Base-by-base conservation (phyloP, 2,113 vertebrate genomes). In the Atrichornis clamosus region DNA sequence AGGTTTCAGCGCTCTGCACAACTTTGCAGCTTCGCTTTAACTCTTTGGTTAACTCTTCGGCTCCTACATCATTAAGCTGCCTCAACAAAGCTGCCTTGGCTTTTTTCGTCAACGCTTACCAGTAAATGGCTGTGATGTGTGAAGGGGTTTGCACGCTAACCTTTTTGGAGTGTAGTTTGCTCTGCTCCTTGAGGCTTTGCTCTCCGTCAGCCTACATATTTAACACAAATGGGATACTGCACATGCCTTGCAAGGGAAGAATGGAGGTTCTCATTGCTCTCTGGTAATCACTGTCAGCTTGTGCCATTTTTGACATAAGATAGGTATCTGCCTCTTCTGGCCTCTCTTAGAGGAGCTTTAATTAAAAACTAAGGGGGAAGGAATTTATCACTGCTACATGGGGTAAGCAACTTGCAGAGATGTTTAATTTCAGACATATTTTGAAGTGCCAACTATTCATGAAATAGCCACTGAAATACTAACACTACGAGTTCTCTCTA, bases 1-100 rank as follows among this genome's bases (percentile, higher is more conserved):
- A 98, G 94, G 92, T 96, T 98, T 97, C 94, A 83, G 95, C 49
- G 28, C 95, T 96, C 97, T 96, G 96, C 78, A 93, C 89, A 86
- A 73, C 94, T 97, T 97, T n/a, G 64, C 72, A 67, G 86, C 96
- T 93, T 95, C 5, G 0, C 89, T 98, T 98, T 98, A 98, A 98
- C 97, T 98, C 98, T 97, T 97, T 90, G 95, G 75, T 98, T 98
- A 98, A 98, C 97, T 98, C 98, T 97, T 97, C 90, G 95, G 73
- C 83, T 97, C 77, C 98, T 96, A 59, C 79, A 55, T 82, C 69
- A 88, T 89, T 93, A 70, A 80, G 69, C 63, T 93, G 84, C 74
- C 44, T 89, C 79, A 87, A 67, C 50, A 82, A 90, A 89, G 76
- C 74, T 3, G 39, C 33, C 93, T 95, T 30, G 14, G 33, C 15